A percentile compares a stretch with the other conserved stretches of the same genome.
Conservation (phyloP, 2,113 vertebrate genomes). For the Globicephala melas region DNA sequence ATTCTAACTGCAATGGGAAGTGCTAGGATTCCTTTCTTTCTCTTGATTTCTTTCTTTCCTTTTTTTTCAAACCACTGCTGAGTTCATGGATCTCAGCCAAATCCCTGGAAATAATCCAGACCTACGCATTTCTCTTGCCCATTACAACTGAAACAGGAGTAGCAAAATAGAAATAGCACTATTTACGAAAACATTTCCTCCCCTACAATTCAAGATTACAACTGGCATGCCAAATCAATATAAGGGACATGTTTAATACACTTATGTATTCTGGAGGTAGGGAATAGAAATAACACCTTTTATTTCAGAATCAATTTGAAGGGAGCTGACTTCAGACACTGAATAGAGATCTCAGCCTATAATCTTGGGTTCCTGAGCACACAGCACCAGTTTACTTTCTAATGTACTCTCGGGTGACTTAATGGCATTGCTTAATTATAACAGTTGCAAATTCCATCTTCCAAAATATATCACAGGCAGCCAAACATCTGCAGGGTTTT, state of each 20-base stretch:
- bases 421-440: slow-evolving; percentile 87
- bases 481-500: slow-evolving; percentile 85
- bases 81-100: slow-evolving; percentile 80
- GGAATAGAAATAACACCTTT: slow-evolving; percentile 78
- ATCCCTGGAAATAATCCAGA: slow-evolving; percentile 82
- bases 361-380: slow-evolving; percentile 83
- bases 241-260: slow-evolving; percentile 78
- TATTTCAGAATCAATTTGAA: slow-evolving; percentile 78
- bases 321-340: slow-evolving; percentile 74
- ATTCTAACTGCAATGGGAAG: slow-evolving; percentile 63
- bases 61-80: slow-evolving; percentile 62
- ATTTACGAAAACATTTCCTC: slow-evolving; percentile 72
- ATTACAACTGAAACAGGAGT: slow-evolving; percentile 78
- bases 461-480: slow-evolving; percentile 84
- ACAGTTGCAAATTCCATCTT: slow-evolving; percentile 82
- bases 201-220: slow-evolving; percentile 78
- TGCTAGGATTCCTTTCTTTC: slow-evolving; percentile 60
- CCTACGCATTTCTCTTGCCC: slow-evolving; percentile 78
- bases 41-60: slow-evolving; percentile 50
- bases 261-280: slow-evolving; percentile 70
- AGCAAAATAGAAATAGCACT: slow-evolving; percentile 77
- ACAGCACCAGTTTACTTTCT: slow-evolving; percentile 84
- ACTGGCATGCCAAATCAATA: slow-evolving; percentile 78
- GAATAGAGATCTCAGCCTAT: slow-evolving; percentile 84
- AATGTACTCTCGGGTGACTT: slow-evolving; percentile 88